These are phyloP conservation scores for Leucopsar rothschildi DNA, from an alignment of 2,113 vertebrate genomes.

Conservation along the genomic window DNA sequence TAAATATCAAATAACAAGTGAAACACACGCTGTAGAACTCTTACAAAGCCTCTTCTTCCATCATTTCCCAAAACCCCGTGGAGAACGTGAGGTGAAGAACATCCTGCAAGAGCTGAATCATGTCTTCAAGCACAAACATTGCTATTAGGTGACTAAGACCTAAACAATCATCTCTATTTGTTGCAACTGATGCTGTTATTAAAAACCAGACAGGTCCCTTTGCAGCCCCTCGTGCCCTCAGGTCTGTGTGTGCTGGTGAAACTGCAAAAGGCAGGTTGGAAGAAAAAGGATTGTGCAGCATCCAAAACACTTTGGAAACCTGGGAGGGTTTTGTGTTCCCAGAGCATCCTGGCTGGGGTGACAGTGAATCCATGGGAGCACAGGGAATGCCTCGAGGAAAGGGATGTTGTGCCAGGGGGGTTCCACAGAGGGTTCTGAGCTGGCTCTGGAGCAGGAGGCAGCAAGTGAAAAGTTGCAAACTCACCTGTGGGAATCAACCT, in stretches of 20 bases:
- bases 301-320: not conserved
- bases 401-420: accelerated
- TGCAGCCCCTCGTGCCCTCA: accelerated
- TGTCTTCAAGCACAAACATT: not conserved
- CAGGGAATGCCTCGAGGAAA: accelerated
- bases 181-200: not conserved
- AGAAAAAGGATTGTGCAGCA: not conserved
- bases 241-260: not conserved
- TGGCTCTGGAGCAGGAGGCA: not conserved
- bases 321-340: not conserved
- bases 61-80: not conserved
- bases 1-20: not conserved
- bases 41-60: not conserved
- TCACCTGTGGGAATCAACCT: not conserved
- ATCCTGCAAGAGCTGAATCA: conserved; percentile 13
- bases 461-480: accelerated
- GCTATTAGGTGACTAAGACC: conserved; percentile 41
- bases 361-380: accelerated
- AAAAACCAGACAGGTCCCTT: not conserved
- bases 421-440: not conserved
- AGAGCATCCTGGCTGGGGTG: not conserved
- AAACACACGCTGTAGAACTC: not conserved
- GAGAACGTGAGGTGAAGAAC: not conserved
- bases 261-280: not conserved
- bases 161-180: not conserved